Evolutionary conservation across 2,888 invertebrate species (phyloP).

Genomic region (Rhaphigaster nebulosa): DNA sequence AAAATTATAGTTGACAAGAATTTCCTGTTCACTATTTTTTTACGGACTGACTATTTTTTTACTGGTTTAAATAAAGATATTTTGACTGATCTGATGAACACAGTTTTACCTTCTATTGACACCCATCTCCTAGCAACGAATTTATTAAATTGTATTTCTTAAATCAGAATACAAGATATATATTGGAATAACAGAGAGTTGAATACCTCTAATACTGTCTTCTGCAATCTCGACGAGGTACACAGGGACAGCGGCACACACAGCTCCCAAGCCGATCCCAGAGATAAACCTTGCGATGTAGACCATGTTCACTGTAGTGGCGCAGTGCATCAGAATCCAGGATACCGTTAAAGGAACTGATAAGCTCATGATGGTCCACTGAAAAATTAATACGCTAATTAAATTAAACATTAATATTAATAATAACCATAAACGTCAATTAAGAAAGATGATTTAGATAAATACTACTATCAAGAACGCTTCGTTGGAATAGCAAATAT

Average conservation of each 20-base stretch:
- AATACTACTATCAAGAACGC: too few species aligned
- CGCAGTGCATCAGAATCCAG: conserved; percentile 83
- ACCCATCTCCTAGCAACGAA: too few species aligned
- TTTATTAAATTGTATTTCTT: background rate
- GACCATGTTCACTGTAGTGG: conserved; percentile 75
- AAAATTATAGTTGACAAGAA: too few species aligned
- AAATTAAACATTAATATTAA: too few species aligned
- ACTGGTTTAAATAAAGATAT: too few species aligned
- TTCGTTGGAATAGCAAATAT: too few species aligned
- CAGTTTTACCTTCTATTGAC: too few species aligned
- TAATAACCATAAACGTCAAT: too few species aligned
- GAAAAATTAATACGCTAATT: background rate
- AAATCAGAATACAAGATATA: background rate
- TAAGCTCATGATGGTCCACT: conserved; percentile 72
- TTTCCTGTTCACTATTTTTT: too few species aligned
- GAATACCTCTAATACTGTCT: conserved; percentile 79
- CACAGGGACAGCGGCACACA: conserved; percentile 87
- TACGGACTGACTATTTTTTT: too few species aligned
- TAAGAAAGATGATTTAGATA: too few species aligned
- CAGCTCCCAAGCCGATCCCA: conserved; percentile 80
- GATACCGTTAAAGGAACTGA: conserved; percentile 76
- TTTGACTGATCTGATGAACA: too few species aligned
- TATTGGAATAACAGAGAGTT: background rate
- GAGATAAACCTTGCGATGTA: conserved; percentile 82
- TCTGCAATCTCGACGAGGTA: conserved; percentile 92